Base-by-base conservation (phyloP, 2,888 invertebrate species). In the Vanessa cardui region DNA sequence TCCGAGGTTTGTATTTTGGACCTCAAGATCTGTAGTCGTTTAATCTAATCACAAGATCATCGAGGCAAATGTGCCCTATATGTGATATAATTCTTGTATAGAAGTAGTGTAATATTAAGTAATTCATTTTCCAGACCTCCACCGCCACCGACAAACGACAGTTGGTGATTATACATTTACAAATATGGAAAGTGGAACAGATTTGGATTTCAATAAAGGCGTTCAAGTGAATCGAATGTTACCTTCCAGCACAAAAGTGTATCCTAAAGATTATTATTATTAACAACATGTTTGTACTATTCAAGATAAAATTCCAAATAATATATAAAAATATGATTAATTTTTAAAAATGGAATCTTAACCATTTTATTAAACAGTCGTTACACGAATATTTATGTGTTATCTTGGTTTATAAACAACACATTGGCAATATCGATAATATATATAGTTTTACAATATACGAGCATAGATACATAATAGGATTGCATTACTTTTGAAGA, bases 91-190 rank as follows among this genome's bases (percentile, higher is more conserved):
- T 26, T 26, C 3, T 26, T 5, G 26, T 26, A 26, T 39, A 26
- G 54, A 31, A 8, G 31, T 33, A 18, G 47, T 47, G 47, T 47
- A 54, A 54, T 20, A 46, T 52, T 6, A n/a, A 44, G 44, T 44
- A 46, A 45, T 56, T 61, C 63, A 71, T 71, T 68, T 87, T 86
- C 47, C 82, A 92, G 92, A 8, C 87, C 89, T 1, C 90, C 89
- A 20, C 89, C 90, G 0, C 88, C 89, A 0, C 90, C 90, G 0
- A 83, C 89, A 74, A 87, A 83, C 73, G 91, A 91, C 72, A 91
- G 90, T 73, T 92, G 91, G 91, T 92, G 81, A 88, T 69, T 49
- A 72, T n/a, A 54, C 44, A 52, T 60, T 62, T 12, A 64, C 71
- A 52, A 63, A 69, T 62, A 64, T 60, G 64, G 71, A 72, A 59